Evolutionary conservation across 1,140 invertebrate species (phyloP), one percentile per base, ranked within the genome.

Genomic region (Lordiphosa collinella): DNA sequence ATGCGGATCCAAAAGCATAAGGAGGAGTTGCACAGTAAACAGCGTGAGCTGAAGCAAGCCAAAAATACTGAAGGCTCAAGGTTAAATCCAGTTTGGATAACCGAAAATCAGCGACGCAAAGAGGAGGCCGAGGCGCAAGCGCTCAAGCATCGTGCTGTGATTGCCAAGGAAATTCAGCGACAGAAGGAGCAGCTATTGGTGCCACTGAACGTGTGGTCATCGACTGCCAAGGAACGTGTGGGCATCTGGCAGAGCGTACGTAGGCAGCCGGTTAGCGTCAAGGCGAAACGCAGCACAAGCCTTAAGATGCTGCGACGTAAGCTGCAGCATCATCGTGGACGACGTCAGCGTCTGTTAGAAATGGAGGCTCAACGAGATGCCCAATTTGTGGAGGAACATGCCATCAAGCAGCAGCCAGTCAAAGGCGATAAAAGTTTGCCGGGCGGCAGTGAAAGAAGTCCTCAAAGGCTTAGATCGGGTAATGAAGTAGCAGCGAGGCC

Each of bases 301-400:
- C 3, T 5, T 4, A 74, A 56, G 11, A 1, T 22, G 0, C 34
- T 22, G 0, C 64, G 75, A 1, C 49, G 54, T 1, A 60, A 54
- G 1, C 35, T 37, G 1, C 69, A 44, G 0, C 52, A 36, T 0
- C 37, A 48, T 31, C 71, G 29, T 35, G 69, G 32, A 11, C 72
- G 63, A 1, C 69, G 71, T 1, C 43, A 58, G 16, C 60, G 66
- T n/a, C 31, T 63, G 37, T 43, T 85, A 0, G 73, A 73, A 13
- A 8, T 40, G 29, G 74, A 64, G 29, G 63, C 65, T 0, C 49
- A 52, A 0, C 44, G 22, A 10, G 72, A 82, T 57, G 67, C 66
- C 8, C 43, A 63, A 10, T 80, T 82, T 2, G 9, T 80, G 34
- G 18, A 54, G 1, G 3, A 70, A 12, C 66, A 66, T 40, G 46